These are phyloP conservation scores for Drosophila anomalata DNA, from an alignment of 2,888 invertebrate genomes.

Conservation along the genomic window DNA sequence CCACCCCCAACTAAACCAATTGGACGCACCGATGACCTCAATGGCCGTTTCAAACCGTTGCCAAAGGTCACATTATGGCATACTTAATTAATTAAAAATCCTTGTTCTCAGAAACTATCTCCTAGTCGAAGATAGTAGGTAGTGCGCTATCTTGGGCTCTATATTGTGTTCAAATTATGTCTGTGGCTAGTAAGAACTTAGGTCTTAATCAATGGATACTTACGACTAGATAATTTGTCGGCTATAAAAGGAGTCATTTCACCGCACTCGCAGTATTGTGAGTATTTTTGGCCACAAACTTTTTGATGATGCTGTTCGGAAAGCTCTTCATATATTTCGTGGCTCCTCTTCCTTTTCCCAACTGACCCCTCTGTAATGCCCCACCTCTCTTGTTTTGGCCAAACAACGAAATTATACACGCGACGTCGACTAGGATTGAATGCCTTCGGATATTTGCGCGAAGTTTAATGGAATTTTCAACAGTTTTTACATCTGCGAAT, in stretches of 20 bases:
- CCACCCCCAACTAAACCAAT: constrained; percentile 23
- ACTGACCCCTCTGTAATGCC: constrained; percentile 31
- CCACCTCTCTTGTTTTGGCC: constrained; percentile 62
- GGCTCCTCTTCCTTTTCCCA: constrained; percentile 49
- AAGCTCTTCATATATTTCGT: constrained; percentile 58
- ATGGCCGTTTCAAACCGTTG: constrained; percentile 17
- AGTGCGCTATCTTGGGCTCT: too few relatives aligned
- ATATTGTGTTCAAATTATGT: too few relatives aligned
- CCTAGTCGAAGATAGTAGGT: constrained; percentile 4
- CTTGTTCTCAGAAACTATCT: constrained; percentile 12
- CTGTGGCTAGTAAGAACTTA: too few relatives aligned
- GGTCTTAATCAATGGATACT: too few relatives aligned
- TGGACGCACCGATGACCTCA: constrained; percentile 29
- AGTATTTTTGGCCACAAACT: constrained; percentile 43
- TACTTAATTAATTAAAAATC: constrained; percentile 24
- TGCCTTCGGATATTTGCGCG: constrained; percentile 82
- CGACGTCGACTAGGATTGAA: constrained; percentile 80
- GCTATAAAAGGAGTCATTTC: neutral
- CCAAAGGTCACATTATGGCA: constrained; percentile 21
- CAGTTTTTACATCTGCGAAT: constrained; percentile 78
- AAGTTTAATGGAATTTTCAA: constrained; percentile 83
- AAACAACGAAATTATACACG: constrained; percentile 78
- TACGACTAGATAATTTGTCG: neutral
- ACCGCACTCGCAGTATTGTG: constrained; percentile 28
- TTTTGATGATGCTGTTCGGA: neutral